phyloP scores from a whole-genome alignment of 2,797 vertebrate genomes.

The Macropodus opercularis region DNA sequence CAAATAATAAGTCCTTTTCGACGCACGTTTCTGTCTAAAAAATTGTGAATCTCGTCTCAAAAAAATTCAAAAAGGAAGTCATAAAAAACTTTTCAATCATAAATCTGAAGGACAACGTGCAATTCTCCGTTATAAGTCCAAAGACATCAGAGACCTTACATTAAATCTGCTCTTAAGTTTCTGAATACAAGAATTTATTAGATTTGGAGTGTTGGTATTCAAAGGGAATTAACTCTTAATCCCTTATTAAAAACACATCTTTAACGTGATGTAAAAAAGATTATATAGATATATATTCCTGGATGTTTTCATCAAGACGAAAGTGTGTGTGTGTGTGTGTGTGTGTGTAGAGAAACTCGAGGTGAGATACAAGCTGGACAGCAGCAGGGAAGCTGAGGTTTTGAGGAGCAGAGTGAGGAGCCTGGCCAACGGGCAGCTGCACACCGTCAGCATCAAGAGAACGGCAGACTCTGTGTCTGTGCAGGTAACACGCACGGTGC shows the following conservation, averaged over 20 bases:
- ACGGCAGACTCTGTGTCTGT: conserved; percentile 76
- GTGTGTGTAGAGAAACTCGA: conserved; percentile 85
- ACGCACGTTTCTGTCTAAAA: not conserved
- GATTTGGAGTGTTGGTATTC: conserved; percentile 53
- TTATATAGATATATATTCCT: conserved; percentile 4
- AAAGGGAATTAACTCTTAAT: conserved; percentile 61
- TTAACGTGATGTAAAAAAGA: too few relatives aligned
- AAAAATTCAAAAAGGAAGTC: too few relatives aligned
- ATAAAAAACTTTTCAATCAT: conserved; percentile 1
- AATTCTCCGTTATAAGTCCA: conserved; percentile 23
- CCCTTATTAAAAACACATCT: conserved; percentile 45
- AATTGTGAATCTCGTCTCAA: too few relatives aligned
- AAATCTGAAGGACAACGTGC: conserved; percentile 9
- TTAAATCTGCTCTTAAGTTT: conserved; percentile 30
- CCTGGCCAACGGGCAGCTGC: conserved; percentile 88
- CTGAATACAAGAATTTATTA: conserved; percentile 54
- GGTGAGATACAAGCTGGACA: conserved; percentile 88
- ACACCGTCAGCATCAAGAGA: conserved; percentile 83
- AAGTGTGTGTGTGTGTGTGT: conserved; percentile 3
- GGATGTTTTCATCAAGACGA: conserved; percentile 8
- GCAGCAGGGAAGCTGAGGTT: conserved; percentile 83
- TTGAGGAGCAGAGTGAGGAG: conserved; percentile 81
- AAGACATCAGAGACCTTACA: conserved; percentile 28
- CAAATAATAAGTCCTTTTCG: not conserved
- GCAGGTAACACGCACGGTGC: conserved; percentile 28